Base-by-base conservation (phyloP, 2,797 vertebrate species). In the Pseudochirops cupreus region DNA sequence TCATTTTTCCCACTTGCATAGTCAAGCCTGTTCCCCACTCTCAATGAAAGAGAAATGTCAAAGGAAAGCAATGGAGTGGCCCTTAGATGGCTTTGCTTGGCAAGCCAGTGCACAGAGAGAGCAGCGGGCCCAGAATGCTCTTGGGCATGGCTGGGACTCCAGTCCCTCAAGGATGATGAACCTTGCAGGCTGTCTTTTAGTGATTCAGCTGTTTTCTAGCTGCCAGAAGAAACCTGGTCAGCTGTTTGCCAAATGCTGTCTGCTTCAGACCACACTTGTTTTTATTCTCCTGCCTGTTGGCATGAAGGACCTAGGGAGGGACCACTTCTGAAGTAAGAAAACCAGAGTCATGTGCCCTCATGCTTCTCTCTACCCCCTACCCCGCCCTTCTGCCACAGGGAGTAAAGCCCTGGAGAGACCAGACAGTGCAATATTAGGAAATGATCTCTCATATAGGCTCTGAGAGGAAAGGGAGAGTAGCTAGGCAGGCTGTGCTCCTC, bases 241-340 rank as follows among this genome's bases (percentile, higher is more conserved):
- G 97, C 14, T 29, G 97, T 97, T 97, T 97, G 97, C 97, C 97
- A 97, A 98, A 97, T 95, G 97, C 97, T 91, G 93, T 96, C 97
- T 97, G 92, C 94, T 96, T 92, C 94, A 97, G 97, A 97, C 87
- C 91, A 96, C 96, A 90, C 33, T 98, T 97, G 89, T 95, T 97
- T 97, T 96, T 96, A 82, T 97, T 97, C 97, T 58, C 39, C 62
- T 98, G 92, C 94, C 97, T 98, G 94, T 98, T 97, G 96, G 97
- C 93, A 26, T 50, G 39, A 87, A 18, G 74, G 3, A 3, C 16
- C 39, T 0, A 0, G 74, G 39, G 21, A 97, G 94, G 94, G 97
- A 92, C 97, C 97, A 94, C 95, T 97, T 97, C 97, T 97, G 97
- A 98, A 97, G 97, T 62, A 94, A 94, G 97, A 94, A 97, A 97